phyloP scores from a whole-genome alignment of 2,797 vertebrate genomes.

The Coregonus sp. region DNA sequence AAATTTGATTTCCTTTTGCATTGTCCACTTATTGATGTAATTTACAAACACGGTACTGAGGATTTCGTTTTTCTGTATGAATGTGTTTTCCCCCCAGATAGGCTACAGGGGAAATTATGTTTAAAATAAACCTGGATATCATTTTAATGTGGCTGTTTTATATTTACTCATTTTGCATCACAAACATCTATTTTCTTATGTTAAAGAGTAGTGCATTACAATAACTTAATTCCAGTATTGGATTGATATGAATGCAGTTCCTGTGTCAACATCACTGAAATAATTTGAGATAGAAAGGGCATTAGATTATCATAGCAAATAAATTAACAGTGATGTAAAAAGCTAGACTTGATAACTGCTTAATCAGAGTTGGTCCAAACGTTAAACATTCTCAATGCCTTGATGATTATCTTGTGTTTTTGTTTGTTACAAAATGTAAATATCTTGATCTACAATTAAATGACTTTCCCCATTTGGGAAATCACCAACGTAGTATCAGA shows the following conservation, averaged over 20 bases:
- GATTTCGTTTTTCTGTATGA: slow-evolving; percentile 34
- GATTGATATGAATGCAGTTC: not conserved
- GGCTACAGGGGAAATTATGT: slow-evolving; percentile 46
- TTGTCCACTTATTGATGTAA: slow-evolving; percentile 15
- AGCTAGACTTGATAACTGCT: not conserved
- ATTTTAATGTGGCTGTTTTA: slow-evolving; percentile 23
- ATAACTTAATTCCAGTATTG: not conserved
- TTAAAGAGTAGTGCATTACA: not conserved
- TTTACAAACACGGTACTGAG: slow-evolving; percentile 25
- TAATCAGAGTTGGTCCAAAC: not conserved
- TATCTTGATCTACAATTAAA: not conserved
- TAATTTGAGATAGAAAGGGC: not conserved
- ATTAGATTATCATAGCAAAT: not conserved
- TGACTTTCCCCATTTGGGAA: not conserved
- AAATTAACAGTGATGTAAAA: not conserved
- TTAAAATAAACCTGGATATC: slow-evolving; percentile 43
- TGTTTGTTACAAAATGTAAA: not conserved
- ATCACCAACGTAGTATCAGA: not conserved
- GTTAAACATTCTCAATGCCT: not conserved
- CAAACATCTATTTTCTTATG: not conserved
- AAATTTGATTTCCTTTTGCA: slow-evolving; percentile 14
- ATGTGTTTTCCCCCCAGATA: not conserved
- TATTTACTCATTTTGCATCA: not conserved
- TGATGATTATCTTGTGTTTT: not conserved
- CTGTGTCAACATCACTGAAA: not conserved